phyloP scores from a whole-genome alignment of 2,113 vertebrate genomes.

The Pseudorhombus dupliciocellatus region DNA sequence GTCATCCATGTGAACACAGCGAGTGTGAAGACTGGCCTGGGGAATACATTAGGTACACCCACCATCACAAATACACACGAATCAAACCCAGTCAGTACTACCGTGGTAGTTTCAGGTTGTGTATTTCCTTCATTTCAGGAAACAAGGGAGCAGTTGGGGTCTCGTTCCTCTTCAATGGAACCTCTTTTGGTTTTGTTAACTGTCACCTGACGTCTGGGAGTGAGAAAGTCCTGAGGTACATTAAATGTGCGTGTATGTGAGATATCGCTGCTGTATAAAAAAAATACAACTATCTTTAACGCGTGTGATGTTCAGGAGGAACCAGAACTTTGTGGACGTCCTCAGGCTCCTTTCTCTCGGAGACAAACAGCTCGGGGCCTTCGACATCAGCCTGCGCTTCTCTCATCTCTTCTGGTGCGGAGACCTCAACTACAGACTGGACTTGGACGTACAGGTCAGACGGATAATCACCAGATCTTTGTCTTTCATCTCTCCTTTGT shows the following conservation, averaged over 20 bases:
- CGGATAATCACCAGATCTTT: background rate
- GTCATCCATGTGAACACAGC: conserved; percentile 86
- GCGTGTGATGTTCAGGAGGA: conserved; percentile 73
- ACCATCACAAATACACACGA: background rate
- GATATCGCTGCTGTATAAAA: background rate
- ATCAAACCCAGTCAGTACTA: conserved; percentile 7
- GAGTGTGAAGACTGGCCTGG: conserved; percentile 87
- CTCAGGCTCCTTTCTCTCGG: conserved; percentile 82
- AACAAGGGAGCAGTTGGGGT: conserved; percentile 89
- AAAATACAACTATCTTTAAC: too few species aligned
- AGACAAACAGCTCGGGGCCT: conserved; percentile 79
- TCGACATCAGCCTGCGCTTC: conserved; percentile 85
- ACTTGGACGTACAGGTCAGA: conserved; percentile 82
- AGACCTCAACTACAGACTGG: conserved; percentile 85
- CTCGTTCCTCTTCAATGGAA: conserved; percentile 86
- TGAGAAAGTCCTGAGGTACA: conserved; percentile 87
- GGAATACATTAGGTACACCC: conserved; percentile 86
- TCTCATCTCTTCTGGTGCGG: conserved; percentile 86
- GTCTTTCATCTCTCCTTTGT: background rate
- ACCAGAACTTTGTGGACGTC: conserved; percentile 85
- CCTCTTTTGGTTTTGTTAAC: conserved; percentile 89
- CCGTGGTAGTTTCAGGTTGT: conserved; percentile 1
- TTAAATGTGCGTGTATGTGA: background rate
- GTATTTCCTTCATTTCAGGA: conserved; percentile 72
- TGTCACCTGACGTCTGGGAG: conserved; percentile 89